phyloP scores from a whole-genome alignment of 2,888 invertebrate genomes.

The Cataglyphis cursor region DNA sequence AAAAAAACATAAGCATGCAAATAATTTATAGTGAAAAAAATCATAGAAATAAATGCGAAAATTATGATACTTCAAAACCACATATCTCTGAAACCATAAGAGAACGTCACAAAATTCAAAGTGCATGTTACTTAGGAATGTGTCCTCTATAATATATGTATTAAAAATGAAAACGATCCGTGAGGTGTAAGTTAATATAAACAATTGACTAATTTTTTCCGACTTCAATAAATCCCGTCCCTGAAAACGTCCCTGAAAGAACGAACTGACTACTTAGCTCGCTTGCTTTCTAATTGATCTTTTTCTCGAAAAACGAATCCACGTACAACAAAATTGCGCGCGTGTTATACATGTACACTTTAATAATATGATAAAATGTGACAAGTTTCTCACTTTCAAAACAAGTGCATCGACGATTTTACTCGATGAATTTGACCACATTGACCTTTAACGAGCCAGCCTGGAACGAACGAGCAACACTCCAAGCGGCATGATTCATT shows the following conservation, averaged over 20 bases:
- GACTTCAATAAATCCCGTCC: no score
- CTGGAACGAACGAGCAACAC: background rate
- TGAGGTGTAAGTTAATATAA: no score
- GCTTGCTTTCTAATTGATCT: background rate
- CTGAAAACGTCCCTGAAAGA: background rate
- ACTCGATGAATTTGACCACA: background rate
- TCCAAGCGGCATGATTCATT: slow-evolving; percentile 25
- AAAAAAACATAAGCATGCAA: no score
- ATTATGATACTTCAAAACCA: no score
- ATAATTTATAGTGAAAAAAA: no score
- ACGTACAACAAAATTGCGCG: background rate
- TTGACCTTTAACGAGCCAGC: slow-evolving; percentile 50
- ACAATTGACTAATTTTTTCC: no score
- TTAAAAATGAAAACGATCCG: no score
- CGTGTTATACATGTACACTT: background rate
- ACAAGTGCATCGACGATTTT: background rate
- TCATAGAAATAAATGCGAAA: no score
- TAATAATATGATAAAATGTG: background rate
- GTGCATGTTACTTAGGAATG: no score
- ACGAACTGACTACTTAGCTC: background rate
- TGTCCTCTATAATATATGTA: no score
- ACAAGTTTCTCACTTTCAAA: background rate
- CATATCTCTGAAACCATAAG: no score
- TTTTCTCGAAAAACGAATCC: background rate
- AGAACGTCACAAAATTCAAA: no score